Evolutionary conservation across 2,113 vertebrate species (phyloP).

Genomic region (Oxyruncus cristatus): DNA sequence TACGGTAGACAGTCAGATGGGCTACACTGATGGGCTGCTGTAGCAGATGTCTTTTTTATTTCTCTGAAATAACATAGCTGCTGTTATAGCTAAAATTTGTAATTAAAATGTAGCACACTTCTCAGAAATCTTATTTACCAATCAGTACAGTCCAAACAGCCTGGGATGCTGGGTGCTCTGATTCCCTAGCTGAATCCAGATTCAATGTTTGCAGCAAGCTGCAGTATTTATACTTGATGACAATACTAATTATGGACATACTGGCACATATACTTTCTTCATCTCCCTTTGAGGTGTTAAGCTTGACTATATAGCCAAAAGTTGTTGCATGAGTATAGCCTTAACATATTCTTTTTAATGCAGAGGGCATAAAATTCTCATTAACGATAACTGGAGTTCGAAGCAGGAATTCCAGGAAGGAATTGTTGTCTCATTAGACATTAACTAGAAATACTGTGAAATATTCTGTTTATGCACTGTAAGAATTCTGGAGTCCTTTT

Average conservation of each 20-base stretch:
- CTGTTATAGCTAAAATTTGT: background rate
- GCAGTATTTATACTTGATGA: constrained; percentile 15
- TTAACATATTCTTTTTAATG: constrained; percentile 20
- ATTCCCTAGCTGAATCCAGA: background rate
- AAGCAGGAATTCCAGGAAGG: constrained; percentile 26
- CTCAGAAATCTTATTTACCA: background rate
- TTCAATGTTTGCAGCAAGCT: background rate
- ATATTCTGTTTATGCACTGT: constrained; percentile 27
- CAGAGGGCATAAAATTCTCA: constrained; percentile 24
- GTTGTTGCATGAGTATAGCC: background rate
- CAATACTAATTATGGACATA: constrained; percentile 10
- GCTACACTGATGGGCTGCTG: background rate
- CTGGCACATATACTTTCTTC: background rate
- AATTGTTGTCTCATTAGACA: constrained; percentile 21
- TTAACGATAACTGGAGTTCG: constrained; percentile 26
- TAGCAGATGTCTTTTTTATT: constrained; percentile 9
- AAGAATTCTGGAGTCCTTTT: background rate
- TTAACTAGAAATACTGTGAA: constrained; percentile 35
- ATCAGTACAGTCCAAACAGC: background rate
- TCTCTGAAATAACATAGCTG: background rate
- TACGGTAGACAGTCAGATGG: background rate
- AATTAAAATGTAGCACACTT: background rate
- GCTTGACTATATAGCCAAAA: background rate
- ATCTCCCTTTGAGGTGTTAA: background rate
- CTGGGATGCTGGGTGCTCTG: background rate